Percentiles rank a stretch among this genome's conserved stretches.
Conservation (phyloP, 2,113 vertebrate genomes). For the Chloroceryle aenea region DNA sequence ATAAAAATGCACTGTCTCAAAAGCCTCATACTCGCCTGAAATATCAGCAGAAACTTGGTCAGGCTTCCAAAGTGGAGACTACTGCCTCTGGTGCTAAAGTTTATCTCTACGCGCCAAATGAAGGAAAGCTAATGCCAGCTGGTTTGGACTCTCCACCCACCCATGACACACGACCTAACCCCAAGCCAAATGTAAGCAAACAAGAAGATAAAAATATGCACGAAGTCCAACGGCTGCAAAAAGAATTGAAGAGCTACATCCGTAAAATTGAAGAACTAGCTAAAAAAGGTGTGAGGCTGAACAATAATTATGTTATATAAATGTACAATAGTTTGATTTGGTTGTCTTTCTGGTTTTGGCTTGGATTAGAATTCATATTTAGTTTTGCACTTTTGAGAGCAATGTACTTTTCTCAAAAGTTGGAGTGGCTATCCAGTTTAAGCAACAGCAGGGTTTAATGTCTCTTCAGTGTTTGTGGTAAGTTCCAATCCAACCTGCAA, state of each 20-base stretch:
- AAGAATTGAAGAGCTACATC: constrained; percentile 85
- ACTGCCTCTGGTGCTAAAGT: constrained; percentile 58
- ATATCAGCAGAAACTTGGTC: background rate
- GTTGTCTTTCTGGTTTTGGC: background rate
- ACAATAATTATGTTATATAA: background rate
- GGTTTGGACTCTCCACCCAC: constrained; percentile 69
- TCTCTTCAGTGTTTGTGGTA: background rate
- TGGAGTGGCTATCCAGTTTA: background rate
- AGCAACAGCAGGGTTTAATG: background rate
- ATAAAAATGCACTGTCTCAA: background rate
- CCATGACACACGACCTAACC: constrained; percentile 54
- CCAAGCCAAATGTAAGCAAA: background rate
- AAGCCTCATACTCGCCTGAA: background rate
- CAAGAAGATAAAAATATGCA: constrained; percentile 53
- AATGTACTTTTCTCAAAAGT: background rate
- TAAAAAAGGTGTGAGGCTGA: constrained; percentile 80
- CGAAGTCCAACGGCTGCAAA: constrained; percentile 81
- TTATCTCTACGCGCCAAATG: constrained; percentile 60
- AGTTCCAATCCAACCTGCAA: background rate
- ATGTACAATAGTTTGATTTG: background rate
- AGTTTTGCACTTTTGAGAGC: background rate
- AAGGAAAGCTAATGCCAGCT: background rate
- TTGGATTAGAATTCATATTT: background rate
- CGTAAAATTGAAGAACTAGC: constrained; percentile 86
- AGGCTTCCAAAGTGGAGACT: constrained; percentile 41